Percentiles rank a stretch among this genome's conserved stretches.
phyloP scores from a whole-genome alignment of 2,888 invertebrate species.

The Liodrosophila aerea region DNA sequence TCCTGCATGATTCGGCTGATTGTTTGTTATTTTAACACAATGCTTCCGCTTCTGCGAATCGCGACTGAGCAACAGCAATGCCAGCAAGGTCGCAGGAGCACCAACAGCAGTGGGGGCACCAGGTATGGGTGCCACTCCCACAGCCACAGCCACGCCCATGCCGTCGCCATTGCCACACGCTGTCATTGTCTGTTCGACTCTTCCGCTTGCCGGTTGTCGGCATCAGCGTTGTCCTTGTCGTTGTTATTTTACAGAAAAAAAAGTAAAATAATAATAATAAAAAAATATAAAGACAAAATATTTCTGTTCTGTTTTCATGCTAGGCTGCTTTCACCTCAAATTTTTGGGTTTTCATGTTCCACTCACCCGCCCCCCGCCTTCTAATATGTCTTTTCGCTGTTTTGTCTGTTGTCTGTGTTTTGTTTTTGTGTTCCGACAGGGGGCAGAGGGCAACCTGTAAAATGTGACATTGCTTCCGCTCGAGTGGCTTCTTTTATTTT shows the following conservation, averaged over 20 bases:
- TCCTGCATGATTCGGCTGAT: slow-evolving; percentile 77
- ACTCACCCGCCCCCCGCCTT: background rate
- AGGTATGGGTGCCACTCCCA: background rate
- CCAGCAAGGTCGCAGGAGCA: background rate
- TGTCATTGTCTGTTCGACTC: slow-evolving; percentile 48
- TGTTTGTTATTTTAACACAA: slow-evolving; percentile 78
- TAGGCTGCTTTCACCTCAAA: slow-evolving; percentile 33
- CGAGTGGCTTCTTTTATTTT: slow-evolving; percentile 55
- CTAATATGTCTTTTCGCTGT: slow-evolving; percentile 23
- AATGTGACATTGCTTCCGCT: slow-evolving; percentile 67
- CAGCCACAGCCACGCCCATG: background rate
- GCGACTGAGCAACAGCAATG: slow-evolving; percentile 5
- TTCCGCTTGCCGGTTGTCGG: slow-evolving; percentile 67
- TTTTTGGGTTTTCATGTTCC: slow-evolving; percentile 21
- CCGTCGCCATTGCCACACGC: background rate
- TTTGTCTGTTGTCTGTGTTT: slow-evolving; percentile 46
- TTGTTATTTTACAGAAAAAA: slow-evolving; percentile 33
- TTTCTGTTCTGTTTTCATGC: slow-evolving; percentile 43
- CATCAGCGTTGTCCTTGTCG: slow-evolving; percentile 46
- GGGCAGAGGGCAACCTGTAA: slow-evolving; percentile 57
- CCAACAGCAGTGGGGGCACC: too few species aligned
- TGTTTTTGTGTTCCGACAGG: slow-evolving; percentile 34
- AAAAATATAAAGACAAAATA: slow-evolving; percentile 37
- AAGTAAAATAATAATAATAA: slow-evolving; percentile 11
- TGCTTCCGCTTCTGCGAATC: slow-evolving; percentile 64